These are phyloP conservation scores for Andrena praecox DNA, from an alignment of 2,888 invertebrate species.

Conservation along the genomic window DNA sequence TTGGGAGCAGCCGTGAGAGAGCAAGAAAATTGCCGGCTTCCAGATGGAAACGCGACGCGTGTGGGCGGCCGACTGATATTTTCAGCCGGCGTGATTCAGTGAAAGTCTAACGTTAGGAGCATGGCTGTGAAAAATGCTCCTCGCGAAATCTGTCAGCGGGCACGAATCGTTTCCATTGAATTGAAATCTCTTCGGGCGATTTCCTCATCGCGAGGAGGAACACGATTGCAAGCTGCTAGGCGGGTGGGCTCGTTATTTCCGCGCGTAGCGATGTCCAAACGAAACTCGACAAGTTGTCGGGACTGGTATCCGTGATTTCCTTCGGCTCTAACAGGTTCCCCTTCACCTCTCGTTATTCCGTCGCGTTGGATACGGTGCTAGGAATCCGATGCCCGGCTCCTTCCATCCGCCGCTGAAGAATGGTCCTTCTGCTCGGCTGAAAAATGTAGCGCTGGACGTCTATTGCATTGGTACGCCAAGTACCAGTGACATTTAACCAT, in stretches of 20 bases:
- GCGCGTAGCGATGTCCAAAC: slow-evolving; percentile 29
- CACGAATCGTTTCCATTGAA: slow-evolving; percentile 23
- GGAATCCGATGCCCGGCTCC: background rate
- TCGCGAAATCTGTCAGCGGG: slow-evolving; percentile 23
- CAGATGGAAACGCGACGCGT: slow-evolving; percentile 3
- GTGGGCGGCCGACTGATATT: slow-evolving; percentile 16
- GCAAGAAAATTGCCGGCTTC: background rate
- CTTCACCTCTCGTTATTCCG: background rate
- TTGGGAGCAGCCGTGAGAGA: background rate
- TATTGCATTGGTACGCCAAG: too few relatives aligned
- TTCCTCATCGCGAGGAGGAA: slow-evolving; percentile 27
- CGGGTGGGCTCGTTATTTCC: slow-evolving; percentile 48
- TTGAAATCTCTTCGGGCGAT: slow-evolving; percentile 28
- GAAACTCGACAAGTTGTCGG: slow-evolving; percentile 34
- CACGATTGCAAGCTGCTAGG: slow-evolving; percentile 13
- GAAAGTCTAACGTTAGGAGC: background rate
- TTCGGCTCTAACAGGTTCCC: slow-evolving; percentile 17
- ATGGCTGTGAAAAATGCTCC: slow-evolving; percentile 1
- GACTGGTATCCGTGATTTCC: slow-evolving; percentile 24
- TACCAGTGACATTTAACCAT: too few relatives aligned
- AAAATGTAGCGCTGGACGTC: background rate
- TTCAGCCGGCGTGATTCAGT: slow-evolving; percentile 8
- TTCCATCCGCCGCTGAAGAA: background rate
- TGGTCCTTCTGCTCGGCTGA: background rate
- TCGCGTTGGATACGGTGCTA: background rate